A percentile compares a stretch with the other conserved stretches of the same genome.
Conservation (phyloP, 2,888 invertebrate genomes). For the Nephrotoma flavescens region DNA sequence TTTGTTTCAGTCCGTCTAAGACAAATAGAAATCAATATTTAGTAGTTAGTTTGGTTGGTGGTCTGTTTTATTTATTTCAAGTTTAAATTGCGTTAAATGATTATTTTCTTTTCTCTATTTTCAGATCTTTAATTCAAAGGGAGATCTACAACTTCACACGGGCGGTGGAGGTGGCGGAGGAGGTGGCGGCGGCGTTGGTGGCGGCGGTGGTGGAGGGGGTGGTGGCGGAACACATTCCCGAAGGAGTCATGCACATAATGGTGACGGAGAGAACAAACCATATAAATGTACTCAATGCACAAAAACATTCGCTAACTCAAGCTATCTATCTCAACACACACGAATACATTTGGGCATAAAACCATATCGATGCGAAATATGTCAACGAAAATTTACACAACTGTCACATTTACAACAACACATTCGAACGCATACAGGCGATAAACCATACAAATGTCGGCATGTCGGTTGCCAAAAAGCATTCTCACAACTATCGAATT, state of each 20-base stretch:
- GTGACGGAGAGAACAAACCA: conserved; percentile 96
- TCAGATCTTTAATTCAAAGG: conserved; percentile 95
- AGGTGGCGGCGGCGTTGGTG: conserved; percentile 18
- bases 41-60: not conserved
- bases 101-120: conserved; percentile 31
- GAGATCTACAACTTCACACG: conserved; percentile 93
- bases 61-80: not conserved
- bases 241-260: conserved; percentile 22
- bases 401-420: conserved; percentile 98
- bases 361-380: conserved; percentile 96
- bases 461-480: conserved; percentile 97
- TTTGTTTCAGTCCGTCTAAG: not conserved
- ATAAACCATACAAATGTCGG: conserved; percentile 97
- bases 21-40: not conserved
- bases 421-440: conserved; percentile 97
- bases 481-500: conserved; percentile 96
- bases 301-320: conserved; percentile 98
- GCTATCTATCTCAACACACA: conserved; percentile 97
- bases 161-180: conserved; percentile 35
- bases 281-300: conserved; percentile 99
- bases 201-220: conserved; percentile 17
- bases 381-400: conserved; percentile 97
- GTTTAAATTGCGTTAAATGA: not conserved
- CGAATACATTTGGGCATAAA: conserved; percentile 98
- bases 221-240: conserved; percentile 6